Evolutionary conservation across 2,113 vertebrate genomes (phyloP), one percentile per base, ranked within the genome.

Genomic region (Oncorhynchus kisutch): DNA sequence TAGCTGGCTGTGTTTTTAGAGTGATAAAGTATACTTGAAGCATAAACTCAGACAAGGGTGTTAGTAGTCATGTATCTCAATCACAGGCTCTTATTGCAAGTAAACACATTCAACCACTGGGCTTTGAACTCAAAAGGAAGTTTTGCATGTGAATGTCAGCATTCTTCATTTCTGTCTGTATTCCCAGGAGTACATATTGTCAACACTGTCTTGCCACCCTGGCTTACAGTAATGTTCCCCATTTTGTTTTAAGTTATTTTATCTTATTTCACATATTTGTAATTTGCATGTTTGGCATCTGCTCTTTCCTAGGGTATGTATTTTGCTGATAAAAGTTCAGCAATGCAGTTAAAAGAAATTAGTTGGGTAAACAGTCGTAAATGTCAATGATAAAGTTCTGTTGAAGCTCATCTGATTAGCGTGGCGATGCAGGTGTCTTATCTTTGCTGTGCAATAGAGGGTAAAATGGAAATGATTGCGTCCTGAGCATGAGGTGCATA

Each of bases 331-430:
- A 92, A 93, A 92, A 91, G 91, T 93, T 92, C 92, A 92, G 91
- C 91, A 85, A 91, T 91, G 89, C 90, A 91, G 92, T 93, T 94
- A 93, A 93, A 91, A 93, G 91, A 92, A 93, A 93, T 92, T 91
- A 92, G 91, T 92, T 93, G 89, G 90, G 92, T 92, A 93, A 94
- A 93, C 92, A 91, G 87, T 90, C 89, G 89, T 93, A 94, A 93
- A 94, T 94, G 92, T 93, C 92, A 93, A 86, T 88, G 91, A 92
- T 93, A 93, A 93, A 93, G 88, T 93, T 93, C 91, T 91, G 91
- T 92, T 87, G 90, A 88, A 90, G 92, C 91, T 90, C 91, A 93
- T 93, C 93, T 93, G 91, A 92, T 91, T 92, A 90, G 88, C 86
- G 22, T 70, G 76, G 84, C 86, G 72, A 87, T 75, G 84, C 91